phyloP scores from a whole-genome alignment of 2,113 vertebrate genomes.

The Lutjanus erythropterus region DNA sequence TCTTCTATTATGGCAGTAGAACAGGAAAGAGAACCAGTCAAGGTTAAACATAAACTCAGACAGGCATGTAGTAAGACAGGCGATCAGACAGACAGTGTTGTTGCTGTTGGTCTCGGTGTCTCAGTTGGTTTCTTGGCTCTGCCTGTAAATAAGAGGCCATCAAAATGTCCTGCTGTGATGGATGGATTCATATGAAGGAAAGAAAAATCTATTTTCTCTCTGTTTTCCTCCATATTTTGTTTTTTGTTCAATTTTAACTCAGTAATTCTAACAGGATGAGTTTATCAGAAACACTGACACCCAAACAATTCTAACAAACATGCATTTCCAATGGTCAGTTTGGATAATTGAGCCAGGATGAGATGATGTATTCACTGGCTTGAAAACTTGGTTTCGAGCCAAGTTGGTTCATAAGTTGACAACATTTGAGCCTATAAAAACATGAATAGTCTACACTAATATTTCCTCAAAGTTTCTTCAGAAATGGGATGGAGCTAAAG shows the following conservation, averaged over 20 bases:
- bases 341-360: not conserved
- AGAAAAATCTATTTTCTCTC: constrained; percentile 1
- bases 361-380: too few relatives aligned
- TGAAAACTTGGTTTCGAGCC: not conserved
- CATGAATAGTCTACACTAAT: not conserved
- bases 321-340: not conserved
- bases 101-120: not conserved
- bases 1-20: not conserved
- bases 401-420: too few relatives aligned
- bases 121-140: constrained; percentile 21
- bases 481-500: not conserved
- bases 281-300: not conserved
- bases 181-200: constrained; percentile 19
- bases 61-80: not conserved
- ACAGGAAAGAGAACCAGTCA: not conserved
- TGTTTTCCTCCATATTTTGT: not conserved
- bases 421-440: not conserved
- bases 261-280: not conserved
- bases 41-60: not conserved
- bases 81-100: not conserved
- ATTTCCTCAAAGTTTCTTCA: not conserved
- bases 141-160: not conserved
- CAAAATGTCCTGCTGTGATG: constrained; percentile 38
- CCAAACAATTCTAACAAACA: not conserved
- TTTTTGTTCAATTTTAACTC: not conserved